Conservation (phyloP, 2,113 vertebrate genomes). For the Oceanites oceanicus region DNA sequence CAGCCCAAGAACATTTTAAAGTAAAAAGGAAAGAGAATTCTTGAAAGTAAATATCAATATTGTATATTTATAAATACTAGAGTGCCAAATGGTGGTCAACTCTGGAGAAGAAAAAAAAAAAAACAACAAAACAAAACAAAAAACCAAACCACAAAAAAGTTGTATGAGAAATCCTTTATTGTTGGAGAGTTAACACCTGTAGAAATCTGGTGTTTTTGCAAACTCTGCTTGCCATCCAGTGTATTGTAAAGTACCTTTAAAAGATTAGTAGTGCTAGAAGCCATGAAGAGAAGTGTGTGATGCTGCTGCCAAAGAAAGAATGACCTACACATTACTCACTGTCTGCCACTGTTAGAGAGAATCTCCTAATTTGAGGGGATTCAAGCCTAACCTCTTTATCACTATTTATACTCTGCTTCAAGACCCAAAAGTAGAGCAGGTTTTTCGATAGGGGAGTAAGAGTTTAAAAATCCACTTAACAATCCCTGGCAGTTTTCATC, state of each 20-base stretch:
- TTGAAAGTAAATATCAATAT: not conserved
- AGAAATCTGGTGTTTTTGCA: not conserved
- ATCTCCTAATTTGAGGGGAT: not conserved
- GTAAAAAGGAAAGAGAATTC: not conserved
- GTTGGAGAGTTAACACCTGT: not conserved
- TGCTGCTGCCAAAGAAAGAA: not conserved
- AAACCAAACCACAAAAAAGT: too few species aligned
- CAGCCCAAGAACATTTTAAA: not conserved
- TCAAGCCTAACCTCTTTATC: not conserved
- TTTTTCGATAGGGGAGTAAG: not conserved
- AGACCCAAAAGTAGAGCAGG: not conserved
- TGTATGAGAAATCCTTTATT: not conserved
- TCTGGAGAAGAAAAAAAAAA: not conserved
- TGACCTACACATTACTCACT: not conserved
- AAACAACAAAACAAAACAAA: too few species aligned
- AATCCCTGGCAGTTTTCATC: not conserved
- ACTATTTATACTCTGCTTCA: not conserved
- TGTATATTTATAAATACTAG: not conserved
- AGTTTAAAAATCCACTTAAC: not conserved
- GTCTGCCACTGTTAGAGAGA: not conserved
- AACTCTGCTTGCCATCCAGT: not conserved
- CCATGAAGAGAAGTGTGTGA: not conserved
- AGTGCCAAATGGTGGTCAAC: not conserved
- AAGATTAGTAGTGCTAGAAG: not conserved
- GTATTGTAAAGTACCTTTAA: not conserved